Percentiles rank a stretch among this genome's conserved stretches.
Evolutionary conservation across 2,888 invertebrate species (phyloP).

Genomic region (Metalampra italica): DNA sequence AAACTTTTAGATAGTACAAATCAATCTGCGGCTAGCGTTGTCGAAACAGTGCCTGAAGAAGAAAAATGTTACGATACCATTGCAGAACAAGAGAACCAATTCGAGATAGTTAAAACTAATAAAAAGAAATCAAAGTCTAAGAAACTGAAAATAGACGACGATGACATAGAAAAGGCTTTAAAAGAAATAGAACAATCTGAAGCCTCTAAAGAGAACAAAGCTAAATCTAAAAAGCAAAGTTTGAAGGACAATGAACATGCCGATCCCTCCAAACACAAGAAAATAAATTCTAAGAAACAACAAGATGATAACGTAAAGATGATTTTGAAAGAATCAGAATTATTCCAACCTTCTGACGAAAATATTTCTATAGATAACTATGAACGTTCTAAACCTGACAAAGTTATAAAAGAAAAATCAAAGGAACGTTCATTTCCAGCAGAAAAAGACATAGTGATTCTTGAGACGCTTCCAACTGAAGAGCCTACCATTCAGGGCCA

Average conservation of each 20-base stretch:
- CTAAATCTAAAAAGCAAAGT: conserved; percentile 12
- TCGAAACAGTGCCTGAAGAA: conserved; percentile 9
- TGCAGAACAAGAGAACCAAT: conserved; percentile 15
- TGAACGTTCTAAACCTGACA: neutral
- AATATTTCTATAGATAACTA: no score
- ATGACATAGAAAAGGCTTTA: conserved; percentile 47
- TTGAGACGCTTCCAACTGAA: neutral
- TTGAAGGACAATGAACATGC: neutral
- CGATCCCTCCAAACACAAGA: neutral
- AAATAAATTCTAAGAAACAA: neutral
- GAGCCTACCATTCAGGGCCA: neutral
- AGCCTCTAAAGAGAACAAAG: conserved; percentile 35
- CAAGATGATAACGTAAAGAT: neutral
- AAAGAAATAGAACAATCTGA: conserved; percentile 43
- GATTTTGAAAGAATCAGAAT: neutral
- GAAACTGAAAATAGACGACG: conserved; percentile 39
- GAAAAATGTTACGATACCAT: conserved; percentile 5
- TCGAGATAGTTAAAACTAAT: conserved; percentile 30
- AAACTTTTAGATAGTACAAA: conserved; percentile 14
- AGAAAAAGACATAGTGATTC: conserved; percentile 3
- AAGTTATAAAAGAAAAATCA: conserved; percentile 1
- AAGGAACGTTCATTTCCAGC: neutral
- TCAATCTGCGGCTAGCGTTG: conserved; percentile 1
- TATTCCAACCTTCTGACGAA: no score
- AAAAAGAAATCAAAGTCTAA: conserved; percentile 53